Conservation (phyloP, 2,797 vertebrate species). For the Falco novaeseelandiae region DNA sequence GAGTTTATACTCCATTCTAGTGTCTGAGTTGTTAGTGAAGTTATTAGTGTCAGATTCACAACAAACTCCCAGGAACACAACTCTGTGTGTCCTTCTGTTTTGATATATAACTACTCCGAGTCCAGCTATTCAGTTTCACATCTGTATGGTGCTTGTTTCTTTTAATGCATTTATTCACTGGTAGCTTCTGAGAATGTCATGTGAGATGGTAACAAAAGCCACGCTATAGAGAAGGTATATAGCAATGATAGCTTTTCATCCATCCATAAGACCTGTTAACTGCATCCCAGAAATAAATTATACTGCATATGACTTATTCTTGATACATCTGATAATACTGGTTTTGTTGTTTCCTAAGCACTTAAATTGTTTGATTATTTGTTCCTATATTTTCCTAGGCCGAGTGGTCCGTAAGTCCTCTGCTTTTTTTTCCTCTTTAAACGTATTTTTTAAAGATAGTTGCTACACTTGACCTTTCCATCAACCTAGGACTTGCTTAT, state of each 20-base stretch:
- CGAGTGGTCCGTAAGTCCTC: neutral
- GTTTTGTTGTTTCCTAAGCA: neutral
- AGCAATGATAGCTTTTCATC: neutral
- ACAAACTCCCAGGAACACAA: neutral
- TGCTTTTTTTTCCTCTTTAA: neutral
- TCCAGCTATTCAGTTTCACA: neutral
- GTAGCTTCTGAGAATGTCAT: neutral
- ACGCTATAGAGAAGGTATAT: neutral
- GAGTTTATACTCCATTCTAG: neutral
- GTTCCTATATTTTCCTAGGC: neutral
- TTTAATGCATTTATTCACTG: neutral
- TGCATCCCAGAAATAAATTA: neutral
- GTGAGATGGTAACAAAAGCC: neutral
- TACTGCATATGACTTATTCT: rapidly evolving
- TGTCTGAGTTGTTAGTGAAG: neutral
- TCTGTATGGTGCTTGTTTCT: neutral
- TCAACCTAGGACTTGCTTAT: neutral
- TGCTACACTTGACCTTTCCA: neutral
- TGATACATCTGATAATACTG: neutral
- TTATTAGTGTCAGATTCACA: neutral
- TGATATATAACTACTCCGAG: neutral
- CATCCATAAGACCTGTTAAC: neutral
- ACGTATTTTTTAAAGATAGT: neutral
- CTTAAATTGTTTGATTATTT: neutral
- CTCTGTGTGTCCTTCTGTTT: neutral